A percentile compares a stretch with the other conserved stretches of the same genome.
Conservation (phyloP, 2,113 vertebrate genomes). For the Hymenochirus boettgeri region DNA sequence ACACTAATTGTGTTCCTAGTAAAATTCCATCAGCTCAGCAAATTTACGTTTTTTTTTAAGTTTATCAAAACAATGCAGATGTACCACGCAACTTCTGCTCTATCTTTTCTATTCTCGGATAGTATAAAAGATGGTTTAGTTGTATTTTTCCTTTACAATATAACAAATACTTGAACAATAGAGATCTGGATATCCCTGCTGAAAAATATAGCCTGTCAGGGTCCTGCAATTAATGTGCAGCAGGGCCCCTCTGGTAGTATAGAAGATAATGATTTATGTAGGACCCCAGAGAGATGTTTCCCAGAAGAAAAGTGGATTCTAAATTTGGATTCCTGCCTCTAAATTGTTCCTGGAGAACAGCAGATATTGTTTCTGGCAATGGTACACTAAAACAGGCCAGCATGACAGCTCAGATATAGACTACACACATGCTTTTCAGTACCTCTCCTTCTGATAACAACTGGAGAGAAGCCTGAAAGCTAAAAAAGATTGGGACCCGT, state of each 20-base stretch:
- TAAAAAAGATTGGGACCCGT: neutral
- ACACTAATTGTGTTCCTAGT: no score
- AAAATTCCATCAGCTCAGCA: no score
- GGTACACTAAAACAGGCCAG: constrained; percentile 9
- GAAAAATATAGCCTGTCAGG: no score
- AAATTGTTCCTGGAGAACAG: constrained; percentile 23
- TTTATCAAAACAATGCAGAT: no score
- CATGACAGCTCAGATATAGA: constrained; percentile 32
- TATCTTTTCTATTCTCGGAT: no score
- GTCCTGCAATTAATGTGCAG: no score
- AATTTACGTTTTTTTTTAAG: no score
- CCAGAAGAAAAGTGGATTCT: constrained; percentile 22
- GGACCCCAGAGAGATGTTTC: constrained; percentile 10
- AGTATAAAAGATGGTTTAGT: no score
- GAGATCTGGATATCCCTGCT: no score
- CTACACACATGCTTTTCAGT: constrained; percentile 17
- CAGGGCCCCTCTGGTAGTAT: neutral
- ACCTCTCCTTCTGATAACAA: constrained; percentile 20
- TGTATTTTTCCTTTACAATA: no score
- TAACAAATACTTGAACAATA: no score
- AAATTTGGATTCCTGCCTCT: constrained; percentile 24
- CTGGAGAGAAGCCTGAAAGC: constrained; percentile 11
- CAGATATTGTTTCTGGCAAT: constrained; percentile 34
- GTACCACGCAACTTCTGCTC: no score
- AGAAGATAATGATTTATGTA: neutral